phyloP scores from a whole-genome alignment of 1,140 invertebrate genomes.

The Sarcophaga peregrina region DNA sequence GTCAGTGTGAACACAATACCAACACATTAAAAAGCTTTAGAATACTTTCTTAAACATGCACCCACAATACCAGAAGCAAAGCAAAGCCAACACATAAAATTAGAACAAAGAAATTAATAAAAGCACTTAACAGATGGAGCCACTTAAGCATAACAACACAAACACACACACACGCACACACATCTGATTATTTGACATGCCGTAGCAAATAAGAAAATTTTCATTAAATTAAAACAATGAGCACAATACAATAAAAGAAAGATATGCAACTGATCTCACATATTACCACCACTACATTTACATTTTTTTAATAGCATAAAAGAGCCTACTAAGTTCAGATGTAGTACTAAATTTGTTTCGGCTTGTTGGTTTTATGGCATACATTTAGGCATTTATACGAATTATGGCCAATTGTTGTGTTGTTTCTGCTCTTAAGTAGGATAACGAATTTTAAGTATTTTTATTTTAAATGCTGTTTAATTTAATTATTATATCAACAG shows the following conservation, averaged over 20 bases:
- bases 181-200: not conserved
- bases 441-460: too few species aligned
- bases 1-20: not conserved
- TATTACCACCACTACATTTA: not conserved
- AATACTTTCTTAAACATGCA: conserved; percentile 25
- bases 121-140: conserved; percentile 56
- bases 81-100: conserved; percentile 70
- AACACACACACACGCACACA: not conserved
- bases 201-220: not conserved
- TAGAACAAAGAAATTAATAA: conserved; percentile 43
- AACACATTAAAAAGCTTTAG: conserved; percentile 32
- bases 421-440: not conserved
- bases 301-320: not conserved
- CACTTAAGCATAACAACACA: conserved; percentile 47
- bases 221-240: not conserved
- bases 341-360: not conserved
- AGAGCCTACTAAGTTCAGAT: not conserved
- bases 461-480: conserved; percentile 1
- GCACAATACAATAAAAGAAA: not conserved
- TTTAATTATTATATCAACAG: not conserved
- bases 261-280: not conserved
- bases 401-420: conserved; percentile 21
- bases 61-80: conserved; percentile 72
- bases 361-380: not conserved
- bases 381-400: conserved; percentile 3